phyloP scores from a whole-genome alignment of 2,113 vertebrate genomes.

The Labeo catla region DNA sequence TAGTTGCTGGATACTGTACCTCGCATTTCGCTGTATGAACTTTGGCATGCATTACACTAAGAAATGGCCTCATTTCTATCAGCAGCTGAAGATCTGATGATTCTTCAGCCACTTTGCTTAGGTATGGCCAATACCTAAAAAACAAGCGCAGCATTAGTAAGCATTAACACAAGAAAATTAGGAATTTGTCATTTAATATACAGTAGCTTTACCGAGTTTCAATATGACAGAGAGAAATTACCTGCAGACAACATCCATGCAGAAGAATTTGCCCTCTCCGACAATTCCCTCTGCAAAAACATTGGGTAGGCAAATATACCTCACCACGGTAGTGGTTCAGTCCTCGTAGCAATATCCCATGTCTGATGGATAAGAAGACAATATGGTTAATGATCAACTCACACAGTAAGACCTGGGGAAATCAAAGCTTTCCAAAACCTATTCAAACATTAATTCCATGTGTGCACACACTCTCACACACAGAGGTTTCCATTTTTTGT shows the following conservation, averaged over 20 bases:
- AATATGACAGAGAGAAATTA: not conserved
- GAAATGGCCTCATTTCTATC: constrained; percentile 27
- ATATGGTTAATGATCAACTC: not conserved
- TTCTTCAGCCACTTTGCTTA: constrained; percentile 13
- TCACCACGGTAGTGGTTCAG: constrained; percentile 41
- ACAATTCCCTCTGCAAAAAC: too few relatives aligned
- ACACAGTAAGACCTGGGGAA: not conserved
- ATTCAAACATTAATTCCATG: not conserved
- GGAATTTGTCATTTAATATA: too few relatives aligned
- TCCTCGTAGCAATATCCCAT: constrained; percentile 33
- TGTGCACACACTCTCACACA: not conserved
- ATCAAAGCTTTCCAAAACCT: not conserved
- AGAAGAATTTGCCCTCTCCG: too few relatives aligned
- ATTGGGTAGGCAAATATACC: constrained; percentile 27
- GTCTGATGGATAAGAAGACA: not conserved
- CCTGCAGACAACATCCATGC: constrained; percentile 39
- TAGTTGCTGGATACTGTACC: not conserved
- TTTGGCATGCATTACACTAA: constrained; percentile 35
- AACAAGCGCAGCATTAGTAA: not conserved
- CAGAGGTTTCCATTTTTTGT: too few relatives aligned
- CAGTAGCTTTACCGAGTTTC: too few relatives aligned
- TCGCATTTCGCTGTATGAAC: constrained; percentile 34
- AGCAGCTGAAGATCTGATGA: constrained; percentile 18
- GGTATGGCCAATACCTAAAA: constrained; percentile 30
- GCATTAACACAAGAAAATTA: not conserved